Base-by-base conservation (phyloP, 2,113 vertebrate species). In the Pyxicephalus adspersus region DNA sequence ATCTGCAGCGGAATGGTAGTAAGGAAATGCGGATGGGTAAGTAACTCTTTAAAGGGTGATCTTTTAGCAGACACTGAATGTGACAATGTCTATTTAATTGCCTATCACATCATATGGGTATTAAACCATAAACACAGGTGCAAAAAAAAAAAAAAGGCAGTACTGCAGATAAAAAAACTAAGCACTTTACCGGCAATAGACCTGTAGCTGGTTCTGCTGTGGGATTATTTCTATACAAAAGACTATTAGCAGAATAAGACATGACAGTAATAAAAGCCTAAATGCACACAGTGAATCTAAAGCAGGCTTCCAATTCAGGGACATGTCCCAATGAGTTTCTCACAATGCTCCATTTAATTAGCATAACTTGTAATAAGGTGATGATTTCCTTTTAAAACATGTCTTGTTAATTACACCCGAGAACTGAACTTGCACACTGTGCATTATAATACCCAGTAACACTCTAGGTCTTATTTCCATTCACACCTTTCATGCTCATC, bases 291-390 rank as follows among this genome's bases (percentile, higher is more conserved):
- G 55, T 58, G 71, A 74, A 74, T 74, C 28, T 60, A 73, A 58
- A 73, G 70, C 22, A 73, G 52, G 20, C 29, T 73, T 73, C 70
- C 70, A 73, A 58, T 73, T 34, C 50, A 73, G 70, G 54, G 28
- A 73, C 29, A 58, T 73, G 70, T 73, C 70, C 31, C 23, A 13
- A 51, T 73, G 52, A 31, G 52, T 58, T 73, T 73, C 70, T 73
- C 54, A 73, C 70, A 73, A 73, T 57, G 26, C 70, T 34, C 52
- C 52, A 22, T 57, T 73, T 58, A 74, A 74, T 74, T 74, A 74
- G 71, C 71, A 60, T 74, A 55, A 34, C 71, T 74, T 74, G 71
- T 60, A 58, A 74, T 74, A 74, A 38, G 71, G 54, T 74, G 71
- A 74, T 60, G 54, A 74, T 74, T 74, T 34, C 71, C 29, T 60